phyloP scores from a whole-genome alignment of 2,797 vertebrate genomes.

The Gymnodraco acuticeps region DNA sequence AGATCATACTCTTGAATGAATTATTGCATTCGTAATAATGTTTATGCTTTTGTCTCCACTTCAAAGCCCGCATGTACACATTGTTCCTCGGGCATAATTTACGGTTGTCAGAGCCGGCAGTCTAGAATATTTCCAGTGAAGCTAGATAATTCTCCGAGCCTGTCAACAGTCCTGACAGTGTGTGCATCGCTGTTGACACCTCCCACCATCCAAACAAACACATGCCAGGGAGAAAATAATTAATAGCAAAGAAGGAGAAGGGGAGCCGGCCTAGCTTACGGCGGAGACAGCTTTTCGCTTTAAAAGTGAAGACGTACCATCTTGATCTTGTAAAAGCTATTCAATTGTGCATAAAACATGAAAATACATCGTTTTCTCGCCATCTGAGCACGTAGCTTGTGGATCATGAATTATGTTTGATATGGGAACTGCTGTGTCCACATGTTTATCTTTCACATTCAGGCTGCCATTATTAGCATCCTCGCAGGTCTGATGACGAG shows the following conservation, averaged over 20 bases:
- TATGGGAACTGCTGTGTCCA: constrained; percentile 74
- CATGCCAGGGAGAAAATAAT: constrained; percentile 86
- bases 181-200: constrained; percentile 85
- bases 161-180: constrained; percentile 88
- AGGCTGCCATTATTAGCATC: constrained; percentile 59
- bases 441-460: constrained; percentile 65
- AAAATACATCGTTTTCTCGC: constrained; percentile 79
- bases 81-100: constrained; percentile 84
- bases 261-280: constrained; percentile 75
- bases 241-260: constrained; percentile 81
- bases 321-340: constrained; percentile 87
- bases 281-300: constrained; percentile 76
- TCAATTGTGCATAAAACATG: constrained; percentile 88
- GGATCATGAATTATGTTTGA: constrained; percentile 81
- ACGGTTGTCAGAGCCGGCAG: constrained; percentile 84
- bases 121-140: constrained; percentile 83
- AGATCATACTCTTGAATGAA: constrained; percentile 81
- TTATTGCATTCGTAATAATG: constrained; percentile 86
- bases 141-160: constrained; percentile 85
- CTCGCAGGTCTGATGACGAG: constrained; percentile 38
- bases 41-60: constrained; percentile 81
- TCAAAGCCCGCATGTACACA: constrained; percentile 77
- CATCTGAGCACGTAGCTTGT: constrained; percentile 71
- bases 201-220: constrained; percentile 85
- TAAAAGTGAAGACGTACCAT: constrained; percentile 74